phyloP scores from a whole-genome alignment of 64 coral and sea anemone species.

The Exaiptasia diaphana region DNA sequence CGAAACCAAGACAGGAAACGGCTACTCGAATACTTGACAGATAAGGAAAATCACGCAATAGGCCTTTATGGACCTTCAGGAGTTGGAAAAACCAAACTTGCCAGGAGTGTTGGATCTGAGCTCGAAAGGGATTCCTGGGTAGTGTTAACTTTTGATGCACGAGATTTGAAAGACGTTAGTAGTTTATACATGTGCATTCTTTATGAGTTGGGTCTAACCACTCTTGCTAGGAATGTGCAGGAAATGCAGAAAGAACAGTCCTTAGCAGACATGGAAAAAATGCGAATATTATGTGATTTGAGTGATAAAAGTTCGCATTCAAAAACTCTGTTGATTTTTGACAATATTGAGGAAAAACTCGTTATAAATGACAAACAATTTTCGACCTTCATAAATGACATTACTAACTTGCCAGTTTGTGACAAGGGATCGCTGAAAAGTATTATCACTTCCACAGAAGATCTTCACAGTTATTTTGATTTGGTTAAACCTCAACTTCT shows the following conservation, averaged over 20 bases:
- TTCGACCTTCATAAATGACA: neutral
- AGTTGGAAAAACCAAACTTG: neutral
- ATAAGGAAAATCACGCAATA: neutral
- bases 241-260: neutral
- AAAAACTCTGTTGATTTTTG: constrained; percentile 20
- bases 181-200: constrained; percentile 13
- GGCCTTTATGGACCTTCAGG: neutral
- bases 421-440: neutral
- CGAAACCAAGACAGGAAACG: neutral
- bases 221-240: neutral
- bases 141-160: neutral
- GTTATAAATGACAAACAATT: neutral
- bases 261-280: neutral
- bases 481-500: neutral
- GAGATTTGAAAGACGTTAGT: constrained; percentile 4
- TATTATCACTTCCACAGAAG: constrained; percentile 2
- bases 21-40: neutral
- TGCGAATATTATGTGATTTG: neutral
- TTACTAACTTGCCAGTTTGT: neutral
- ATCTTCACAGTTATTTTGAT: neutral
- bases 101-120: neutral
- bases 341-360: constrained; percentile 27
- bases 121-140: too few species aligned
- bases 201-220: neutral
- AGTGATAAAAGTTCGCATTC: neutral